Base-by-base conservation (phyloP, 2,888 invertebrate species). In the Synergus laeviventris region DNA sequence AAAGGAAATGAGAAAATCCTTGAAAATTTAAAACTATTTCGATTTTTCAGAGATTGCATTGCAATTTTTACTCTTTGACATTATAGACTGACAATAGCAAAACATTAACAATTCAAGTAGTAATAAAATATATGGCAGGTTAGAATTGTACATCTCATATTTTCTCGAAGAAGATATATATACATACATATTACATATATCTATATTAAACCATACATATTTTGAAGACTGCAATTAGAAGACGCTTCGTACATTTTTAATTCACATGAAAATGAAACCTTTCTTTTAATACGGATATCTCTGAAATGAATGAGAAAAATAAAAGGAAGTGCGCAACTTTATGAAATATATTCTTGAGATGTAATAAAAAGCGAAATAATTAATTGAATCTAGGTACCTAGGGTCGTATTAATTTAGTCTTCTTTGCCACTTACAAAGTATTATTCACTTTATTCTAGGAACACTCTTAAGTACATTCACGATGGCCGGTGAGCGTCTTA, bases 401-500 rank as follows among this genome's bases (percentile, higher is more conserved):
- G 39, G 49, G 54, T 74, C 74, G 49, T 45, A 78, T 78, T 70
- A 74, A 79, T 75, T 81, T 75, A 78, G 66, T 73, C 77, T 78
- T 76, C 79, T 84, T 81, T 79, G 79, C 73, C 77, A 75, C 42
- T 66, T 76, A 81, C 81, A 78, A 79, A 76, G 61, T 39, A 70
- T 73, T 81, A 60, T 62, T 74, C 78, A 83, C 62, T 81, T 75
- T 61, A 70, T 79, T 77, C 75, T 70, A 59, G 62, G 73, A 61
- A 73, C 77, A 79, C 78, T 79, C 76, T 83, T 77, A 81, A 81
- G 80, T 79, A 81, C 76, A 78, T 80, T 81, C 77, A 77, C 73
- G 82, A 80, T 79, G 82, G 74, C 76, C 86, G 92, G 93, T 92
- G 93, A 92, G 90, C 91, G 93, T 93, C 94, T 94, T 94, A 95